Percentiles rank a stretch among this genome's conserved stretches.
phyloP scores from a whole-genome alignment of 1,140 invertebrate species.

The Ips nitidus region DNA sequence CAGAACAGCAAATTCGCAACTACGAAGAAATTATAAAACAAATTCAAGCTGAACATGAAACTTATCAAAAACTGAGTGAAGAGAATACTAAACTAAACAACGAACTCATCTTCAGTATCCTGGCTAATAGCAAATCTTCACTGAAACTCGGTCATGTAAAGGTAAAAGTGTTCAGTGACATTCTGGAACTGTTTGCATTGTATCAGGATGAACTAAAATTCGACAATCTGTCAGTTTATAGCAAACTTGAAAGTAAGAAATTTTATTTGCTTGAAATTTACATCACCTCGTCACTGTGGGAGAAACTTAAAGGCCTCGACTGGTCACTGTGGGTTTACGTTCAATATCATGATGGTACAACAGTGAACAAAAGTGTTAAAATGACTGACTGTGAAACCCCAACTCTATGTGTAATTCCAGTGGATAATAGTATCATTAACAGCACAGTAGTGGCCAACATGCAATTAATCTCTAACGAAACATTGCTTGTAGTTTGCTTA shows the following conservation, averaged over 20 bases:
- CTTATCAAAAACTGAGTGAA: constrained; percentile 21
- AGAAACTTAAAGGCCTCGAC: constrained; percentile 17
- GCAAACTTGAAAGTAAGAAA: constrained; percentile 27
- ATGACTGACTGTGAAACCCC: constrained; percentile 13
- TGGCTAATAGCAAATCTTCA: constrained; percentile 14
- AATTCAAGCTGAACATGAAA: constrained; percentile 35
- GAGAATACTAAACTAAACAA: constrained; percentile 30
- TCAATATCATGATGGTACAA: constrained; percentile 6
- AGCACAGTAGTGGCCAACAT: constrained; percentile 19
- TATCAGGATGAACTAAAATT: constrained; percentile 29
- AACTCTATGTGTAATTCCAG: constrained; percentile 29
- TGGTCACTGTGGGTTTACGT: constrained; percentile 27
- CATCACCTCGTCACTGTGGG: constrained; percentile 19
- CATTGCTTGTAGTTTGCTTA: constrained; percentile 14
- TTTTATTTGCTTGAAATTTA: constrained; percentile 37
- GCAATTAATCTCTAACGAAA: constrained; percentile 11
- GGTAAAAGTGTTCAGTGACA: constrained; percentile 36
- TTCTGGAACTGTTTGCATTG: constrained; percentile 27
- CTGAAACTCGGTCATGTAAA: constrained; percentile 32
- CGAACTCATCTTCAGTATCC: constrained; percentile 19
- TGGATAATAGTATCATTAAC: constrained; percentile 19
- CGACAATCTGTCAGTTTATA: constrained; percentile 6
- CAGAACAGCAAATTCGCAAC: constrained; percentile 11
- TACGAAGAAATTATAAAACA: constrained; percentile 35
- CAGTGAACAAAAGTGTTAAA: constrained; percentile 18